Evolutionary conservation across 2,888 invertebrate species (phyloP).

Genomic region (Sturmia bella): DNA sequence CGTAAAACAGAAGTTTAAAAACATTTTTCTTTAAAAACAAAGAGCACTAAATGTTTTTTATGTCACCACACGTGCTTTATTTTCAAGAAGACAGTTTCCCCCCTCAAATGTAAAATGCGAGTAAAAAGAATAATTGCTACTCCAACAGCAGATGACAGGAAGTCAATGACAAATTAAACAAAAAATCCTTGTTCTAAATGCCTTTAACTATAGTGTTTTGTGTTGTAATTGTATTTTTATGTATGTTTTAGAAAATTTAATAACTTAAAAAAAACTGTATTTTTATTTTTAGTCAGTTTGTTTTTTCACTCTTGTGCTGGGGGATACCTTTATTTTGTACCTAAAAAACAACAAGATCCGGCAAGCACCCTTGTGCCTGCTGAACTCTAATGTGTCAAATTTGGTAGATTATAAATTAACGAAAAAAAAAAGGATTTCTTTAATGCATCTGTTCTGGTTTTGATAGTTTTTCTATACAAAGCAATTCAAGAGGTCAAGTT

Average conservation of each 20-base stretch:
- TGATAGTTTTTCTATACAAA: conserved; percentile 12
- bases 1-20: not conserved
- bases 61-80: conserved; percentile 44
- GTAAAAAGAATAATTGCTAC: conserved; percentile 68
- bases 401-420: conserved; percentile 58
- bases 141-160: conserved; percentile 77
- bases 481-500: conserved; percentile 65
- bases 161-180: conserved; percentile 75
- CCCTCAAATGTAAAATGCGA: not conserved
- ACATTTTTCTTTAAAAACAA: not conserved
- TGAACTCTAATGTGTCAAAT: conserved; percentile 68
- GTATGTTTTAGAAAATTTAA: conserved; percentile 63
- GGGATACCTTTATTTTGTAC: not conserved
- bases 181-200: conserved; percentile 47
- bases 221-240: conserved; percentile 64
- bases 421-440: conserved; percentile 55
- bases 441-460: conserved; percentile 55
- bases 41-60: not conserved
- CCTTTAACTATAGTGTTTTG: conserved; percentile 31
- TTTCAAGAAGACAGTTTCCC: not conserved
- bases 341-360: conserved; percentile 19
- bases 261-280: conserved; percentile 49
- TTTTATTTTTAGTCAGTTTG: conserved; percentile 42
- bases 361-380: conserved; percentile 58
- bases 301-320: conserved; percentile 15